A percentile compares a stretch with the other conserved stretches of the same genome.
phyloP scores from a whole-genome alignment of 2,113 vertebrate species.

The Tragelaphus scriptus region DNA sequence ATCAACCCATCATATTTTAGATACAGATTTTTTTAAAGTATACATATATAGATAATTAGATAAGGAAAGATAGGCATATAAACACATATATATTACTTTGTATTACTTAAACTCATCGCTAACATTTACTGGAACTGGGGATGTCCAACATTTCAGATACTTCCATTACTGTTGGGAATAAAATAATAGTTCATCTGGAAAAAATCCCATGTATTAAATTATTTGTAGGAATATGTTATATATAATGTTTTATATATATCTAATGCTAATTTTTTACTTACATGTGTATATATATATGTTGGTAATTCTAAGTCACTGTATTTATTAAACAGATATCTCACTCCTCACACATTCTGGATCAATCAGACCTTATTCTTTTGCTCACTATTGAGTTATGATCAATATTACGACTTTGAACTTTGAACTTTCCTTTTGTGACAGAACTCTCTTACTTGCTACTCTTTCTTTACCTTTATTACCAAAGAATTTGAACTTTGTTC shows the following conservation, averaged over 20 bases:
- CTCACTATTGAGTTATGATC: background rate
- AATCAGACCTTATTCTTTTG: conserved; percentile 21
- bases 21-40: background rate
- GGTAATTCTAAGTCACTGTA: conserved; percentile 7
- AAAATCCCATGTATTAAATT: background rate
- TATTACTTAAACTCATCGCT: background rate
- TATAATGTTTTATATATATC: background rate
- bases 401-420: conserved; percentile 40
- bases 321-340: conserved; percentile 17
- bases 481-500: background rate
- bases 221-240: background rate
- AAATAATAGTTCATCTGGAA: background rate
- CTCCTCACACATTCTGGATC: conserved; percentile 4
- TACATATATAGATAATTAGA: background rate
- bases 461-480: background rate
- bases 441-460: background rate
- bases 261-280: background rate
- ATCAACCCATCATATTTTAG: background rate
- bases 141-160: background rate
- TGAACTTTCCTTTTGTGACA: background rate
- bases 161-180: background rate
- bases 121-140: background rate
- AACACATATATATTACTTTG: background rate
- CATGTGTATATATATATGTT: background rate
- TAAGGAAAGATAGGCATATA: background rate